phyloP scores from a whole-genome alignment of 2,113 vertebrate species.

The Castor canadensis region DNA sequence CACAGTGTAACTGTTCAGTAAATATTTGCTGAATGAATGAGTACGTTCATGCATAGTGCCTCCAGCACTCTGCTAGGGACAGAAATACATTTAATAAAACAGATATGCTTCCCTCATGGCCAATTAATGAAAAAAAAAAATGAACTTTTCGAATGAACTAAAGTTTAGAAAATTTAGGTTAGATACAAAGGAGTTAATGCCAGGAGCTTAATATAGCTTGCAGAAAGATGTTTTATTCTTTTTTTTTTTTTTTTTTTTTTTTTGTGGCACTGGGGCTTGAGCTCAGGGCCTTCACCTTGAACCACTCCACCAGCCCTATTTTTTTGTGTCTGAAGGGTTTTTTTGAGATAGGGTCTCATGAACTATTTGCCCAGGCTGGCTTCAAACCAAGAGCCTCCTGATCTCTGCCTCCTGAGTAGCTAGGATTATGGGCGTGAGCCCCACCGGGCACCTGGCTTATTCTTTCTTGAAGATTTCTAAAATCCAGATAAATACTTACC shows the following conservation, averaged over 20 bases:
- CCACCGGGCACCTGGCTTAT: no score
- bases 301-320: no score
- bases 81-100: conserved; percentile 6
- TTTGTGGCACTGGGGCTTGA: no score
- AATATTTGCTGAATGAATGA: conserved; percentile 23
- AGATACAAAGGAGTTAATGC: conserved; percentile 1
- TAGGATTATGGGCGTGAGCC: no score
- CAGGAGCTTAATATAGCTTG: neutral
- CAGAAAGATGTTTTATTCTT: neutral
- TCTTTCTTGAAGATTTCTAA: conserved; percentile 28
- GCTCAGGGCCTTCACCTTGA: no score
- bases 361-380: no score
- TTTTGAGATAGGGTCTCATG: no score
- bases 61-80: neutral
- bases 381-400: no score
- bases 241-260: no score
- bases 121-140: neutral
- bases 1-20: neutral
- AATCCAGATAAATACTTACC: conserved; percentile 12
- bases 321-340: no score
- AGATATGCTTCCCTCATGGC: neutral
- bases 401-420: no score
- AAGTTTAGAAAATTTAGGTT: neutral
- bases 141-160: neutral
- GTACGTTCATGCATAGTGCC: neutral